phyloP scores from a whole-genome alignment of 92 coral and sea anemone genomes.

The Zoanthus gigantus region DNA sequence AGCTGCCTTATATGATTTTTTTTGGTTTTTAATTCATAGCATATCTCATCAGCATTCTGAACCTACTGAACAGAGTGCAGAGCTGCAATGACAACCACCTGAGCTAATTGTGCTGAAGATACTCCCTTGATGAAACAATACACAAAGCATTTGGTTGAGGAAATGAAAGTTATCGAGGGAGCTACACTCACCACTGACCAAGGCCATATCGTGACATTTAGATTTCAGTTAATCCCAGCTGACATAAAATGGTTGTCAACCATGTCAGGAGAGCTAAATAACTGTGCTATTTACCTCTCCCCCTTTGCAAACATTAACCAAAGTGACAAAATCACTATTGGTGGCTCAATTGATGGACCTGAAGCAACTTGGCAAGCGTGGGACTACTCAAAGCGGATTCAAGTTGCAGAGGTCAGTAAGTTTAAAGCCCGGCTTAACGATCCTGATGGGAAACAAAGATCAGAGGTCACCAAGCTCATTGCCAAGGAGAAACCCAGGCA shows the following conservation, averaged over 20 bases:
- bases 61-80: not conserved
- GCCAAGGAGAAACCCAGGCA: slow-evolving; percentile 62
- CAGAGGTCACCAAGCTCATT: slow-evolving; percentile 55
- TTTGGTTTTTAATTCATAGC: not conserved
- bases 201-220: not conserved
- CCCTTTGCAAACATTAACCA: not conserved
- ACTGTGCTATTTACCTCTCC: not conserved
- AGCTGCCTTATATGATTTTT: slow-evolving; percentile 3
- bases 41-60: not conserved
- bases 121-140: not conserved
- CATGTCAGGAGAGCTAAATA: slow-evolving; percentile 4
- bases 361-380: slow-evolving; percentile 10
- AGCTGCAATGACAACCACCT: slow-evolving; percentile 3
- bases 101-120: not conserved
- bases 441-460: not conserved
- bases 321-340: not conserved
- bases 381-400: slow-evolving; percentile 31
- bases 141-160: not conserved
- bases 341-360: not conserved
- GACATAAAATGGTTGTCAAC: not conserved
- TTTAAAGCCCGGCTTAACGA: slow-evolving; percentile 8
- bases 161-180: not conserved
- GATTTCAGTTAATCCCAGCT: not conserved
- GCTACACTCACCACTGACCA: not conserved
- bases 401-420: slow-evolving; percentile 49